Base-by-base conservation (phyloP, 2,888 invertebrate genomes). In the Scrobipalpa atriplicella region DNA sequence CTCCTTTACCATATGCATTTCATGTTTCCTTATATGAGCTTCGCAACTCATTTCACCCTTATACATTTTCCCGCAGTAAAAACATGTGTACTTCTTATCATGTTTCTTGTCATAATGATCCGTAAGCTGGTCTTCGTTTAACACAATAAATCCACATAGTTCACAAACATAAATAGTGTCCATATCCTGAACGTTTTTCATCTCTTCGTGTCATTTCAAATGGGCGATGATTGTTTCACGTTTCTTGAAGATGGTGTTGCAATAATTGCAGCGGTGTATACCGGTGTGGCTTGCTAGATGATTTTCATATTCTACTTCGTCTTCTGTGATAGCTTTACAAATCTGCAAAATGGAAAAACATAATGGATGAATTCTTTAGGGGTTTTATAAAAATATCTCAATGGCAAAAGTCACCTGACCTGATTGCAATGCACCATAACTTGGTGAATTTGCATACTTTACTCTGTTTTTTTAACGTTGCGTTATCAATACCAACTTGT, bases 11-110 rank as follows among this genome's bases (percentile, higher is more conserved):
- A 78, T 72, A 62, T 77, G 76, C 58, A 75, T 72, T 69, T 91
- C 92, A 71, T 92, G 92, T 67, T 91, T 92, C 70, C 79, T 79
- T 1, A 92, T 85, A 69, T 92, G 92, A 65, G 72, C 70, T 10
- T 92, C 85, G 43, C 90, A 87, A 67, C 88, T 85, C 0, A 68
- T 1, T 68, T 83, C 84, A 0, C 82, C 83, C 66, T 85, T 89
- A 67, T 92, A 92, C 82, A 85, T 84, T 2, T 81, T 74, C 0
- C 92, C 92, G 65, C 92, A 92, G 70, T 89, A 92, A 69, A 77
- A 89, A 64, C 92, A 92, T 0, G 90, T 88, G 67, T 78, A 87
- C 36, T 84, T 84, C 72, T 87, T 86, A 9, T 78, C 77, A 66
- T 91, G 90, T 10, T 83, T 84, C 21, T 75, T 75, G 13, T 83